A percentile compares a stretch with the other conserved stretches of the same genome.
These are phyloP conservation scores for Rhabdophis nuchalis DNA, from an alignment of 2,797 vertebrate genomes.

Conservation along the genomic window DNA sequence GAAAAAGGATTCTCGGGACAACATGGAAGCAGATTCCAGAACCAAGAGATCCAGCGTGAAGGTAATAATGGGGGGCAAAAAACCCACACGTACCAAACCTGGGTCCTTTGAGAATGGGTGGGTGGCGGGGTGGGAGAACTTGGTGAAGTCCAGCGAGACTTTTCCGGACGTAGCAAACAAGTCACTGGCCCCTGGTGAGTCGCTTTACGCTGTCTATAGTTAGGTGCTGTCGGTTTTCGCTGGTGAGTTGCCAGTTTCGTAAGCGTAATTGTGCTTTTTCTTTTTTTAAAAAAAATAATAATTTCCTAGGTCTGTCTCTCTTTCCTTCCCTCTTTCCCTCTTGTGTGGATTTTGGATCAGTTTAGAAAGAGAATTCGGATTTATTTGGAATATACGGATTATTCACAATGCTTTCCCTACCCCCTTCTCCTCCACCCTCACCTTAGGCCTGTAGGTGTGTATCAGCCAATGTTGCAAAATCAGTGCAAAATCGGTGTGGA, in stretches of 20 bases:
- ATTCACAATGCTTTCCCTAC: neutral
- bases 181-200: neutral
- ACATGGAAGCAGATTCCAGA: conserved; percentile 65
- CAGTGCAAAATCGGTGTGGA: neutral
- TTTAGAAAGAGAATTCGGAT: neutral
- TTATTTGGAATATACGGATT: neutral
- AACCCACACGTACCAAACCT: neutral
- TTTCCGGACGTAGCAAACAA: neutral
- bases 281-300: neutral
- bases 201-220: neutral
- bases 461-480: no score
- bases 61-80: conserved; percentile 58
- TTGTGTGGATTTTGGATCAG: neutral
- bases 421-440: no score
- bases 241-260: neutral
- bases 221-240: neutral
- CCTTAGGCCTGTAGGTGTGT: neutral
- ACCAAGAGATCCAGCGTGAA: conserved; percentile 62
- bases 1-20: conserved; percentile 68
- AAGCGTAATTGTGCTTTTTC: neutral
- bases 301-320: neutral
- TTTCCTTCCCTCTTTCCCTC: no score
- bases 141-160: no score
- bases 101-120: no score
- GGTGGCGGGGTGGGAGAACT: no score